A percentile compares a stretch with the other conserved stretches of the same genome.
Conservation (phyloP, 2,113 vertebrate species). For the Petromus typicus region DNA sequence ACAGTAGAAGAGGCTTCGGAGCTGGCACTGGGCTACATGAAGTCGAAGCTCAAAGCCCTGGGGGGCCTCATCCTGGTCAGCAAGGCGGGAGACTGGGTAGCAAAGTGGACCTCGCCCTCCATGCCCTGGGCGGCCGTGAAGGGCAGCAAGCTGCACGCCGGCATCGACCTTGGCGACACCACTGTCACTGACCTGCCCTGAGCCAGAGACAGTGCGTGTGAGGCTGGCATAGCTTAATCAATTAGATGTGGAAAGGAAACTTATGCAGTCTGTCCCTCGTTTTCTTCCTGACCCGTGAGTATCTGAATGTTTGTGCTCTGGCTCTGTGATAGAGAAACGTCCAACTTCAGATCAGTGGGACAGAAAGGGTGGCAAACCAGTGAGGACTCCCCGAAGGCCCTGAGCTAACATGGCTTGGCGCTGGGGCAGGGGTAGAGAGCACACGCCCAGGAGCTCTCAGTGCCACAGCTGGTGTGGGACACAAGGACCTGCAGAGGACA, state of each 20-base stretch:
- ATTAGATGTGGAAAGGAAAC: constrained; percentile 67
- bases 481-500: too few species aligned
- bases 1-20: constrained; percentile 90
- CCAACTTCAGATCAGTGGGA: neutral
- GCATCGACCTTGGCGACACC: constrained; percentile 87
- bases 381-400: too few species aligned
- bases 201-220: neutral
- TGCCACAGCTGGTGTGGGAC: neutral
- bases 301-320: neutral
- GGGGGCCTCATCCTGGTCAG: constrained; percentile 93
- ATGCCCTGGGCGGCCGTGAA: constrained; percentile 95
- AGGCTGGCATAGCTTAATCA: neutral
- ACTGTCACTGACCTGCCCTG: constrained; percentile 1
- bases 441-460: too few species aligned
- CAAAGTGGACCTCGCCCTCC: constrained; percentile 89
- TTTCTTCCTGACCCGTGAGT: constrained; percentile 52
- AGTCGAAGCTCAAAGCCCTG: constrained; percentile 88
- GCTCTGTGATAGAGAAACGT: neutral
- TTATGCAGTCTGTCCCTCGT: constrained; percentile 21
- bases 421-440: too few species aligned
- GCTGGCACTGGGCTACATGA: constrained; percentile 90
- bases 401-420: neutral
- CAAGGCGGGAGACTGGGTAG: constrained; percentile 91
- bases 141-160: constrained; percentile 88
- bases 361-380: neutral